Percentiles rank a stretch among this genome's conserved stretches.
Evolutionary conservation across 1,140 invertebrate species (phyloP).

Genomic region (Brachionus koreanus): DNA sequence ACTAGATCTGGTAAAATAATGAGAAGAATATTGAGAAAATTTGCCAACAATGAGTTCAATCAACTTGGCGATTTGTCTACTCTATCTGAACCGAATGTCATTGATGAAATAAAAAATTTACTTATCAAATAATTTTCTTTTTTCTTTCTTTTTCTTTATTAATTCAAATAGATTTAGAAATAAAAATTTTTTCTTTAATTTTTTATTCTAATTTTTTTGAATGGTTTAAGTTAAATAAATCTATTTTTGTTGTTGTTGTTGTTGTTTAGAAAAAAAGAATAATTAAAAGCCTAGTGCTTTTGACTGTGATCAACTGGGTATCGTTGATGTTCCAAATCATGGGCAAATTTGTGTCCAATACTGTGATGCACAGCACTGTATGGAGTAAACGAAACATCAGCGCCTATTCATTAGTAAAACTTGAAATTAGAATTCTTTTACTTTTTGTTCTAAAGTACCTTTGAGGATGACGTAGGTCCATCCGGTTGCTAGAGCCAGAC

Average conservation of each 20-base stretch:
- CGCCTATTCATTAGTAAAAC: not conserved
- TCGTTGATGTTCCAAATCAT: conserved; percentile 23
- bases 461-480: conserved; percentile 15
- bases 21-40: conserved; percentile 58
- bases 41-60: conserved; percentile 52
- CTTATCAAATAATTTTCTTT: not conserved
- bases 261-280: not conserved
- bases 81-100: conserved; percentile 77
- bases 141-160: too few relatives aligned
- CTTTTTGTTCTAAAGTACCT: not conserved
- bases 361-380: conserved; percentile 43
- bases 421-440: not conserved
- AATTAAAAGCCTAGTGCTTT: not conserved
- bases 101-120: conserved; percentile 56
- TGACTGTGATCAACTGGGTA: conserved; percentile 38
- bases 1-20: conserved; percentile 61
- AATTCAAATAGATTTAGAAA: too few relatives aligned
- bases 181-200: not conserved
- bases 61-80: conserved; percentile 90
- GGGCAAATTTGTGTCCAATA: conserved; percentile 40
- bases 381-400: conserved; percentile 39
- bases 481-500: conserved; percentile 1
- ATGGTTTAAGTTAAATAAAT: not conserved
- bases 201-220: not conserved
- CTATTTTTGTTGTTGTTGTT: not conserved